Percentiles rank a stretch among this genome's conserved stretches.
These are phyloP conservation scores for Aptenodytes patagonicus DNA, from an alignment of 2,113 vertebrate genomes.

Conservation along the genomic window DNA sequence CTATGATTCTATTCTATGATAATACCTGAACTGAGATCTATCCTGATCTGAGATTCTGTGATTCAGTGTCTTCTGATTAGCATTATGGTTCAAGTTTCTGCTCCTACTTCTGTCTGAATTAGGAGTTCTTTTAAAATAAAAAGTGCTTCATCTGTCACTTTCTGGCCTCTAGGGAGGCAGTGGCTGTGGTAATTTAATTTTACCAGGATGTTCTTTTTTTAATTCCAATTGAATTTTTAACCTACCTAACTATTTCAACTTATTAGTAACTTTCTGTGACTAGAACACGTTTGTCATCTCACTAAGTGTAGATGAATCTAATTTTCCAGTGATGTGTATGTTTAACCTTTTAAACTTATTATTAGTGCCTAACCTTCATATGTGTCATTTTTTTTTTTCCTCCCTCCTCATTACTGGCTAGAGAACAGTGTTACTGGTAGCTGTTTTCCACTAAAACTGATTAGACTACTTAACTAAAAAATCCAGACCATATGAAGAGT, in stretches of 20 bases:
- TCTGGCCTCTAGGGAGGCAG: not conserved
- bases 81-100: not conserved
- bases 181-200: not conserved
- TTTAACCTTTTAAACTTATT: not conserved
- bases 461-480: not conserved
- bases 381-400: fast-evolving
- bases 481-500: not conserved
- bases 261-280: not conserved
- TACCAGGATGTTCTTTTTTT: not conserved
- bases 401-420: not conserved
- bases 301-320: not conserved
- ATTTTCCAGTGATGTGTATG: not conserved
- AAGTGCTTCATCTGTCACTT: not conserved
- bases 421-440: not conserved
- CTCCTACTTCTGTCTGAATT: not conserved
- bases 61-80: not conserved
- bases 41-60: too few species aligned
- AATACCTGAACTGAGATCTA: too few species aligned
- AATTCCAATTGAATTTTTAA: not conserved
- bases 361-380: not conserved
- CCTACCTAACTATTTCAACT: not conserved
- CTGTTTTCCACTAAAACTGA: not conserved
- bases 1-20: too few species aligned
- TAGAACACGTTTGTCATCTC: not conserved
- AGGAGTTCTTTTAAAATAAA: not conserved